Conservation (phyloP, 2,113 vertebrate species). For the Oreotrochilus melanogaster region DNA sequence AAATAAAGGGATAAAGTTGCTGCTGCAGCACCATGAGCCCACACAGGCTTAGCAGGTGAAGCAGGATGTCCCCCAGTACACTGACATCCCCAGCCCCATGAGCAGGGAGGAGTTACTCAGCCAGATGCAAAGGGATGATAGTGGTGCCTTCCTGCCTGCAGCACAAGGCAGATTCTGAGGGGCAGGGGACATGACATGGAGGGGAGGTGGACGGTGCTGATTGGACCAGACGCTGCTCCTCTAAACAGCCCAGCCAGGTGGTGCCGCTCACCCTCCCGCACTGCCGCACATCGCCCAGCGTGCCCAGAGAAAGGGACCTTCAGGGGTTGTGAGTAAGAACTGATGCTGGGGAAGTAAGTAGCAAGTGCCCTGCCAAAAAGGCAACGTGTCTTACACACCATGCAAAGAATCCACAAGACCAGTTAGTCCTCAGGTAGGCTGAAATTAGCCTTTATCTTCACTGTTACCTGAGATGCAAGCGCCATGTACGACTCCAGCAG, state of each 20-base stretch:
- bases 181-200: not conserved
- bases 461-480: not conserved
- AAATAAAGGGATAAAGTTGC: not conserved
- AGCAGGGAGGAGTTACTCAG: not conserved
- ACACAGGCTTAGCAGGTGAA: not conserved
- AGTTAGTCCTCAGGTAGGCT: not conserved
- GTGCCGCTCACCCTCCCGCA: not conserved
- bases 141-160: not conserved
- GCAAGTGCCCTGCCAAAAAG: not conserved
- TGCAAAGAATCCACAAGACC: not conserved
- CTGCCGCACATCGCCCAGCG: fast-evolving
- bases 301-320: not conserved
- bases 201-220: fast-evolving
- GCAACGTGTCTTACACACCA: fast-evolving
- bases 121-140: not conserved
- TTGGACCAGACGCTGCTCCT: fast-evolving
- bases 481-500: fast-evolving
- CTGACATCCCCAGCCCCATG: not conserved
- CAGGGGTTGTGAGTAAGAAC: fast-evolving
- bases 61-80: not conserved
- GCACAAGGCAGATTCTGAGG: not conserved
- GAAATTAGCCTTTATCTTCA: not conserved
- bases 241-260: fast-evolving
- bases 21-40: not conserved
- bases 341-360: not conserved